Evolutionary conservation across 2,888 invertebrate genomes (phyloP), one percentile per base, ranked within the genome.

Genomic region (Asteroscopus sphinx): DNA sequence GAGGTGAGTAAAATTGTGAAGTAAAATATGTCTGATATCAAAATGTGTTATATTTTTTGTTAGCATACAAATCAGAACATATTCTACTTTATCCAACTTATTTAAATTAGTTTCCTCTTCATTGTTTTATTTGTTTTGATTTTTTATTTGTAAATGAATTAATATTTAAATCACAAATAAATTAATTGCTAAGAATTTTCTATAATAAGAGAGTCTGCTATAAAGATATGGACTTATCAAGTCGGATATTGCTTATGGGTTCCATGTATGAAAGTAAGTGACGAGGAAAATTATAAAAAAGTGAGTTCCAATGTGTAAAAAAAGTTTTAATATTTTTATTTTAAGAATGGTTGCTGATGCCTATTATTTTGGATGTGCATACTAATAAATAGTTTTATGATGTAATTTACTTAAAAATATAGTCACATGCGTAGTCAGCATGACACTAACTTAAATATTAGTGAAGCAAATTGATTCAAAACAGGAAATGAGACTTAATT

Each of bases 401-500:
- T 17, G 44, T 25, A 46, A 35, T 16, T 35, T n/a, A 44, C 1
- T 32, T 35, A 1, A 3, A 9, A 45, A 13, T 21, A 21, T 3
- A 21, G 4, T 21, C 21, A 25, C 1, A 7, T 5, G n/a, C 33
- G n/a, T n/a, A 41, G 45, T 49, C 45, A 49, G 32, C 21, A 21
- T 21, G 21, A 42, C 15, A 9, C 21, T 30, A 46, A 33, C 12
- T 45, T 25, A 53, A 40, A 26, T 36, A 47, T 49, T 33, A 17
- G 21, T 40, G 11, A 61, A 41, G 36, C 41, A 61, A 52, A 61
- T 52, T 40, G 12, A 52, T 52, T 52, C 21, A 8, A 16, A 67
- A 21, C 68, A 68, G 66, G 62, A 67, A 68, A 62, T 56, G 40
- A 37, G 40, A 48, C 47, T 16, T n/a, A 40, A 36, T 33, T 7